Evolutionary conservation across 2,113 vertebrate genomes (phyloP), one percentile per base, ranked within the genome.

Genomic region (Mirza zaza): DNA sequence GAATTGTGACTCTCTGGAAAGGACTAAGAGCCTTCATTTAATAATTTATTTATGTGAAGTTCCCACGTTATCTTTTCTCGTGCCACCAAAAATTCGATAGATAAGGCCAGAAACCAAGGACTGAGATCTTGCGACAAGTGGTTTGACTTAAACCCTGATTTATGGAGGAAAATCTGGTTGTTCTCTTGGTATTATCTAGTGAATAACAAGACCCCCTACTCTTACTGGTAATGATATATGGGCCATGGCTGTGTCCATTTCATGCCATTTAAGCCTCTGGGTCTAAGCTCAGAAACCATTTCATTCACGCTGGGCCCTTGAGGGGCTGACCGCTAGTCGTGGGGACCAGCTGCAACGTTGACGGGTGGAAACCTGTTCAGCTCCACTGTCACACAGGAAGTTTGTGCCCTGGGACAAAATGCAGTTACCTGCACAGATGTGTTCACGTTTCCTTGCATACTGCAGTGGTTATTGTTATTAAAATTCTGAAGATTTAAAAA

Each of bases 401-500:
- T 55, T 5, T 59, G 86, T 36, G 17, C n/a, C 68, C 65, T 8
- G 45, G 39, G 55, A 25, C 45, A 34, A 84, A 84, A 45, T 6
- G n/a, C 27, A 48, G 73, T 67, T 39, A 86, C 50, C 93, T 75
- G 48, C 39, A 42, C 61, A 70, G 63, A 79, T 32, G n/a, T 93
- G 32, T 90, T 96, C 82, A 45, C 48, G 29, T 68, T 50, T 90
- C 65, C 79, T 65, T 59, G 50, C 75, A 76, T 29, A 17, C 23
- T 65, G 59, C 34, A 48, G 39, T 34, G 42, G 71, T 63, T 59
- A 52, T 42, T 91, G 57, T 75, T 45, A 75, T 76, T 88, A 71
- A 55, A 57, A 77, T 87, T n/a, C 61, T 32, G n/a, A 67, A 87
- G 52, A 85, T 93, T 79, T 82, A 82, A 96, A 85, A 92, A 83